Base-by-base conservation (phyloP, 2,888 invertebrate species). In the Lasioglossum morio region DNA sequence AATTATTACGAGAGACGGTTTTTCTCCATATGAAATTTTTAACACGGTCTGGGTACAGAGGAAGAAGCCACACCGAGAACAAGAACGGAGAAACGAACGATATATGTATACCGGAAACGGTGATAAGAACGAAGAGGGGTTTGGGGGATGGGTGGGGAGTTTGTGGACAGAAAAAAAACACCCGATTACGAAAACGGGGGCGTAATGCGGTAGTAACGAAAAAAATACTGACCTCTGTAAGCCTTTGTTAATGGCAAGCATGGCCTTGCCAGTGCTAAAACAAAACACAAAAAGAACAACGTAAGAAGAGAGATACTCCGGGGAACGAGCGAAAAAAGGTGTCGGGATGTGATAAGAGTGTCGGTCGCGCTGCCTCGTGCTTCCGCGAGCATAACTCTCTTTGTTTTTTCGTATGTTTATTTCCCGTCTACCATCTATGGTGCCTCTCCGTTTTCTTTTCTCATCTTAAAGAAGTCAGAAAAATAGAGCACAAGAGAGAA, bases 241-340 rank as follows among this genome's bases (percentile, higher is more conserved):
- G 96, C 98, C 98, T 96, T 97, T 98, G 97, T 97, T 98, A 96
- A 98, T 97, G 96, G 97, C 97, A 95, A 98, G 97, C 96, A 98
- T 96, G 95, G 97, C 97, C 96, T 98, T 98, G 96, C 98, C 98
- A 96, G 97, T 96, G 97, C 97, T 97, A 96, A 96, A 96, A 96
- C 96, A 96, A 96, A 96, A 96, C 95, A 96, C 95, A 96, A 95
- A 95, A 96, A 96, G 95, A 95, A 95, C 92, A 94, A 94, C 93
- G 92, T 95, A 95, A 95, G 94, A 95, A 93, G 93, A 94, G 92
- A 94, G 93, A 92, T 92, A 91, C 86, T 91, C 83, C 89, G 91
- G 91, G 66, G 89, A 87, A 83, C 82, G 90, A 90, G 89, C 92
- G 92, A 89, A 87, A 90, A 92, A 79, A 34, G 57, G 90, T 91